These are phyloP conservation scores for Bostrychus sinensis DNA, from an alignment of 2,113 vertebrate genomes.

Conservation along the genomic window DNA sequence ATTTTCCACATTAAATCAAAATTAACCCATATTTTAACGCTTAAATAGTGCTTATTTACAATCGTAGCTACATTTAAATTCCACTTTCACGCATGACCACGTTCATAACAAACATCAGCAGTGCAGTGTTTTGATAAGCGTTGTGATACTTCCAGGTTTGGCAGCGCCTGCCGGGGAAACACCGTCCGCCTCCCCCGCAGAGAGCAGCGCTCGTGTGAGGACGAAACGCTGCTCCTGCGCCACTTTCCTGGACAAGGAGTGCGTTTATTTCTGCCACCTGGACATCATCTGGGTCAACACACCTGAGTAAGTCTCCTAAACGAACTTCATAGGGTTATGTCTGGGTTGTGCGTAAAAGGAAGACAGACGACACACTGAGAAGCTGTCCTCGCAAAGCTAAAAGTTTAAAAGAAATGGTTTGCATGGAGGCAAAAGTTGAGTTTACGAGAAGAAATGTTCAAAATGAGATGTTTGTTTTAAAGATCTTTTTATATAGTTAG, in stretches of 20 bases:
- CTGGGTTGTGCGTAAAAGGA: neutral
- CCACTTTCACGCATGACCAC: neutral
- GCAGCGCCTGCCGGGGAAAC: constrained; percentile 30
- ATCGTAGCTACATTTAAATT: neutral
- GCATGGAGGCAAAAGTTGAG: too few relatives aligned
- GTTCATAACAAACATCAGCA: too few relatives aligned
- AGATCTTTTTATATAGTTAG: too few relatives aligned
- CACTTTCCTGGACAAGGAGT: constrained; percentile 92
- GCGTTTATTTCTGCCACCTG: constrained; percentile 98
- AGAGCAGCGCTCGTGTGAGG: constrained; percentile 68
- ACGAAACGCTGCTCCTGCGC: constrained; percentile 94
- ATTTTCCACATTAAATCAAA: neutral
- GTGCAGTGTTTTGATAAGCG: constrained; percentile 21
- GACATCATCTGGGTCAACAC: constrained; percentile 99
- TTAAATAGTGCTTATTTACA: neutral
- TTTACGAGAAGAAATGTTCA: too few relatives aligned
- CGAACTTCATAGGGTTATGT: neutral
- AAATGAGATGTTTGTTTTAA: too few relatives aligned
- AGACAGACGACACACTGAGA: neutral
- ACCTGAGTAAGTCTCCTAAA: constrained; percentile 82
- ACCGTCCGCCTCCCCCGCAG: constrained; percentile 29
- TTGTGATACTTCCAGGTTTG: constrained; percentile 49
- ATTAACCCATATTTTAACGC: too few relatives aligned
- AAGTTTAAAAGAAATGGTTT: too few relatives aligned
- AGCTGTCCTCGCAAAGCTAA: too few relatives aligned